A percentile compares a stretch with the other conserved stretches of the same genome.
phyloP scores from a whole-genome alignment of 2,797 vertebrate genomes.

The Babyrousa celebensis region DNA sequence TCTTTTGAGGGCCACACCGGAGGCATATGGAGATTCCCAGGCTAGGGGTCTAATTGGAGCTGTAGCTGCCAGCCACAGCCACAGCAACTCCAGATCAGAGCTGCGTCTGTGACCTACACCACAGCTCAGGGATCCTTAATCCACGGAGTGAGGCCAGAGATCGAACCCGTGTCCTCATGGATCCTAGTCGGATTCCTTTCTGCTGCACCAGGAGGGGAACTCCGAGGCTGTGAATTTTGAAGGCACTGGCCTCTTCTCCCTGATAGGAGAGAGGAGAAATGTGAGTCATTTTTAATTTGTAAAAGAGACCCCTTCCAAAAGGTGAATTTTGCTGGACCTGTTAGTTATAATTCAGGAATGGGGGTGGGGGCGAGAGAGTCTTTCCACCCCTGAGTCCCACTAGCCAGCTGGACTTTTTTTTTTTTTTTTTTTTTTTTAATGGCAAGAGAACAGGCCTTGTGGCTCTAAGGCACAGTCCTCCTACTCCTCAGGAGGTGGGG shows the following conservation, averaged over 20 bases:
- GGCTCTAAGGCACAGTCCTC: neutral
- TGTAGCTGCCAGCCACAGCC: too few relatives aligned
- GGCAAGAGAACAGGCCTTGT: neutral
- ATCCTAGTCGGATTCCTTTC: too few relatives aligned
- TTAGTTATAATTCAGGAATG: neutral
- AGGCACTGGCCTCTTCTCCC: neutral
- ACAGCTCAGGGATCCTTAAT: too few relatives aligned
- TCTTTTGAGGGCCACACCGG: too few relatives aligned
- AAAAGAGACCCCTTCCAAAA: constrained; percentile 68
- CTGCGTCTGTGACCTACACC: too few relatives aligned
- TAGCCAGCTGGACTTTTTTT: constrained; percentile 23
- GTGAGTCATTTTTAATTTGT: constrained; percentile 66
- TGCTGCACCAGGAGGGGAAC: too few relatives aligned
- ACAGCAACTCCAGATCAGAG: too few relatives aligned
- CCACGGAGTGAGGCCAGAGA: too few relatives aligned
- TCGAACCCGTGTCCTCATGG: too few relatives aligned
- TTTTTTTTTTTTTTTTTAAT: neutral
- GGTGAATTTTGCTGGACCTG: constrained; percentile 37
- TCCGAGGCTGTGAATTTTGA: constrained; percentile 38
- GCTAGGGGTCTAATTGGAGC: too few relatives aligned
- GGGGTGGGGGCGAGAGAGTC: neutral
- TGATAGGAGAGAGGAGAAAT: neutral
- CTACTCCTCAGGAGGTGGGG: constrained; percentile 69
- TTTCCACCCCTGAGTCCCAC: constrained; percentile 10
- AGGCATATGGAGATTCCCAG: too few relatives aligned